A percentile compares a stretch with the other conserved stretches of the same genome.
phyloP scores from a whole-genome alignment of 2,113 vertebrate genomes.

The Peromyscus californicus region DNA sequence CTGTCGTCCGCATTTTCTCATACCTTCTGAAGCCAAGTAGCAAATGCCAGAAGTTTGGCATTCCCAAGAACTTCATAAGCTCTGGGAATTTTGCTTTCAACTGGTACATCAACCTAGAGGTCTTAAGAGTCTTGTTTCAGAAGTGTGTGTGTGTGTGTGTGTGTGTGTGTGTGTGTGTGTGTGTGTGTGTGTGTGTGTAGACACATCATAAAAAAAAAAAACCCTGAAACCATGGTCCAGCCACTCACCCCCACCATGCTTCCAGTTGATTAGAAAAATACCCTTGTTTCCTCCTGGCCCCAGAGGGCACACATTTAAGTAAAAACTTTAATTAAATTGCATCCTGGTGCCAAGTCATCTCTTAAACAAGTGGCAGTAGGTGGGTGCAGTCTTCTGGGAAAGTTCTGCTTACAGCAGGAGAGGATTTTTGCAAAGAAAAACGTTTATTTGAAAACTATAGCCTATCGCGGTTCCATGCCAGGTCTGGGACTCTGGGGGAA shows the following conservation, averaged over 20 bases:
- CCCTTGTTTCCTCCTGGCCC: background rate
- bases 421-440: constrained; percentile 35
- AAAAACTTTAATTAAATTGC: constrained; percentile 76
- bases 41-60: background rate
- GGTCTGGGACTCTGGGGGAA: background rate
- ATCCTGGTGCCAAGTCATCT: constrained; percentile 68
- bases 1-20: background rate
- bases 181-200: background rate
- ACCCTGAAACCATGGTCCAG: background rate
- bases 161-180: background rate
- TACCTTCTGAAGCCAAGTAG: background rate
- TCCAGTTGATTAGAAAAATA: constrained; percentile 50
- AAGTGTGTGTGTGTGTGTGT: background rate
- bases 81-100: constrained; percentile 5
- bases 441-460: constrained; percentile 52
- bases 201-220: background rate
- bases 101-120: background rate
- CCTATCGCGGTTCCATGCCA: background rate
- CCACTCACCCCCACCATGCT: background rate
- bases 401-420: background rate
- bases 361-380: constrained; percentile 42
- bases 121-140: background rate
- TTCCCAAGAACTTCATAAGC: background rate
- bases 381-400: constrained; percentile 69
- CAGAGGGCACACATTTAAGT: constrained; percentile 63